Base-by-base conservation (phyloP, 2,113 vertebrate genomes). In the Chiloscyllium plagiosum region DNA sequence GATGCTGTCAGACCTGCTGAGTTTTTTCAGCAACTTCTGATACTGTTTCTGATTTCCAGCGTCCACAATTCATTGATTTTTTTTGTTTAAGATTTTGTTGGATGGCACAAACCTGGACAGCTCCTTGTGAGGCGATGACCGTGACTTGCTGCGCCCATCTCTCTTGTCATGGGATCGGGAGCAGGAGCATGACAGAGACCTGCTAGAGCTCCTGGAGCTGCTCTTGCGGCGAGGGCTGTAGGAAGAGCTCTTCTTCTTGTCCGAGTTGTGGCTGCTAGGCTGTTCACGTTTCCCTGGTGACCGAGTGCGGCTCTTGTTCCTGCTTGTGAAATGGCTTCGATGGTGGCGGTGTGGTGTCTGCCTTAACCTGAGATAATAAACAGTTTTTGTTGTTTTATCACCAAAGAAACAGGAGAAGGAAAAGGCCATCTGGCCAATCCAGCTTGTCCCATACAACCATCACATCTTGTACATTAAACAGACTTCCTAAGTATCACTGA, bases 171-270 rank as follows among this genome's bases (percentile, higher is more conserved):
- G 95, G 0, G 98, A 98, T 70, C 96, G 97, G 96, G 98, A 99
- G 90, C 97, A 97, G 0, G 98, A 99, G 89, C 97, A 98, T 0
- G 99, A 99, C 0, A 98, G 97, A 2, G 99, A 99, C 0, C 96
- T 97, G 0, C 98, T 98, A 95, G 98, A 99, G 97, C 98, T 99
- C 98, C 98, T 99, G 94, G 99, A 99, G 96, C 98, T 98, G 96
- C 98, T 98, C 96, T 98, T 98, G 96, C 98, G 98, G 0, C 98
- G 97, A 0, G 97, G 96, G 96, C 98, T 98, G 92, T 98, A 98
- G 0, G 97, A 97, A 7, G 98, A 98, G 96, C 98, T 98, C 96
- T 98, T 98, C 97, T 98, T 98, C 78, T 98, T 98, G 66, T 97
- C 97, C 0, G 98, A 98, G 65, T 97, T 86, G 96, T 98, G 98